Percentiles rank a stretch among this genome's conserved stretches.
These are phyloP conservation scores for Subanguina moxae DNA, from an alignment of 1,140 invertebrate genomes.

Conservation along the genomic window DNA sequence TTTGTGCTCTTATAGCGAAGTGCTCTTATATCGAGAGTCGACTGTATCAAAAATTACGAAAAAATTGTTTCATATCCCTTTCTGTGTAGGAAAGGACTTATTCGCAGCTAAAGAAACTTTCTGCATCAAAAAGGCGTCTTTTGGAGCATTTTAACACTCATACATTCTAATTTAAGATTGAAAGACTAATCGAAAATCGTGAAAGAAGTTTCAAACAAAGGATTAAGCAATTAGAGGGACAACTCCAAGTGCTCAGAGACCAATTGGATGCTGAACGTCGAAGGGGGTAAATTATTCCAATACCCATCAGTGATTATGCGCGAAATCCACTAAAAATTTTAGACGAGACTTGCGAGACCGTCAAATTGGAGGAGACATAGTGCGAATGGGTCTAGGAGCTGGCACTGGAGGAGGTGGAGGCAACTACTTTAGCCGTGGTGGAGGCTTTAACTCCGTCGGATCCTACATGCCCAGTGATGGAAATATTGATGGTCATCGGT, in stretches of 20 bases:
- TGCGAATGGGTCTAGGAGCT: constrained; percentile 44
- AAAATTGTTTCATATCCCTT: no score
- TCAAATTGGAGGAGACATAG: constrained; percentile 45
- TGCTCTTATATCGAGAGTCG: no score
- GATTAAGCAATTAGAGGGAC: constrained; percentile 54
- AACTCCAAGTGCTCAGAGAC: constrained; percentile 50
- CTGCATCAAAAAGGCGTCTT: no score
- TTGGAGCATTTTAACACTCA: no score
- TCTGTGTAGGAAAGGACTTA: no score
- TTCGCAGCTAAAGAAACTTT: no score
- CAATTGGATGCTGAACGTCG: constrained; percentile 54
- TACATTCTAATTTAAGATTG: constrained; percentile 54
- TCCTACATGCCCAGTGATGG: constrained; percentile 21
- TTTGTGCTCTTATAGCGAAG: no score
- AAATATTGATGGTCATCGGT: constrained; percentile 50
- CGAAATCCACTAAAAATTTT: no score
- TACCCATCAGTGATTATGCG: no score
- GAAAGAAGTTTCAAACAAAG: constrained; percentile 50
- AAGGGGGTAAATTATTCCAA: constrained; percentile 12
- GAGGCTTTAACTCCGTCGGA: constrained; percentile 45
- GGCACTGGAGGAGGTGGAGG: not conserved
- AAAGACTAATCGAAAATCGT: constrained; percentile 55
- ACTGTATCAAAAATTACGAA: no score
- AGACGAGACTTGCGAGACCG: constrained; percentile 50
- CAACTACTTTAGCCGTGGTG: constrained; percentile 19